Conservation (phyloP, 92 coral and sea anemone genomes). For the Galaxea fascicularis region DNA sequence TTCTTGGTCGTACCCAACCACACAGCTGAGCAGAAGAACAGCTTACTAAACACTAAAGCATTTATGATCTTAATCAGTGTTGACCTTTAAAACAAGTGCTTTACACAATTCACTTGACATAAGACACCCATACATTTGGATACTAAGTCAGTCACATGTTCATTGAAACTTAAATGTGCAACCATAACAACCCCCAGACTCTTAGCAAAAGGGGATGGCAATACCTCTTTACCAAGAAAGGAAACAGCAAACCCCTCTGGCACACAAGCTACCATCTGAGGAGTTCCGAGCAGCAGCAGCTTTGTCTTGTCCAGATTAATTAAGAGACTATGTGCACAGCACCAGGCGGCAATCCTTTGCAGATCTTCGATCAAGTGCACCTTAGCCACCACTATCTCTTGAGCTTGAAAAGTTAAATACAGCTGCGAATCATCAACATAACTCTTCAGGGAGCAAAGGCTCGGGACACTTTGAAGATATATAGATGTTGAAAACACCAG, state of each 20-base stretch:
- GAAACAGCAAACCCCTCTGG: conserved; percentile 7
- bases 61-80: conserved; percentile 44
- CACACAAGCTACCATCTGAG: background rate
- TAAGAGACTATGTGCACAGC: too few relatives aligned
- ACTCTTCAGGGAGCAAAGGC: too few relatives aligned
- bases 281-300: background rate
- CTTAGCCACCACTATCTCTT: too few relatives aligned
- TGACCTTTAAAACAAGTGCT: conserved; percentile 45
- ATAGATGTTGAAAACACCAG: too few relatives aligned
- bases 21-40: conserved; percentile 10
- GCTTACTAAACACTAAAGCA: conserved; percentile 29
- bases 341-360: too few relatives aligned
- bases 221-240: conserved; percentile 9
- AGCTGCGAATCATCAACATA: too few relatives aligned
- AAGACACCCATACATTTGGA: conserved; percentile 42
- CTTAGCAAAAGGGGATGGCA: conserved; percentile 34
- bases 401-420: too few relatives aligned
- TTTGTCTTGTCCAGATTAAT: too few relatives aligned
- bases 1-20: conserved; percentile 20
- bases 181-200: conserved; percentile 49
- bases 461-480: too few relatives aligned
- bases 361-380: too few relatives aligned
- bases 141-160: conserved; percentile 32
- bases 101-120: conserved; percentile 57
- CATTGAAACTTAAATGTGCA: conserved; percentile 40